These are phyloP conservation scores for Enteromius unitaeniatus DNA, from an alignment of 2,797 vertebrate genomes.

Conservation along the genomic window DNA sequence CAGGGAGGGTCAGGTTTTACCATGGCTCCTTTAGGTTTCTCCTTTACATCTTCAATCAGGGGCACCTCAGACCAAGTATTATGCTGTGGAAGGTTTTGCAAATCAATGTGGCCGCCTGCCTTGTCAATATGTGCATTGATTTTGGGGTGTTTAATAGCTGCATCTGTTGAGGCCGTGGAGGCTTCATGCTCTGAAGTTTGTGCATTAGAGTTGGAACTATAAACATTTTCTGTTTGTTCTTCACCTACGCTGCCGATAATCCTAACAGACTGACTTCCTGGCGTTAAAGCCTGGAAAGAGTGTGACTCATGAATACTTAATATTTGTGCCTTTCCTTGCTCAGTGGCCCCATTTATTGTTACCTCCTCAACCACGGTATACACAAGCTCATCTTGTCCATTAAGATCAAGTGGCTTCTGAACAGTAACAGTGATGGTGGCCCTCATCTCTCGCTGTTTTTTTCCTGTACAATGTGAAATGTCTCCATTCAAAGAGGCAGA, in stretches of 20 bases:
- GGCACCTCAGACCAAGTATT: slow-evolving; percentile 65
- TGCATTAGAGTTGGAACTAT: slow-evolving; percentile 70
- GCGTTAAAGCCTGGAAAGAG: slow-evolving; percentile 80
- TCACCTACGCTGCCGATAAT: slow-evolving; percentile 94
- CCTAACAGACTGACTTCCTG: slow-evolving; percentile 87
- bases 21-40: slow-evolving; percentile 15
- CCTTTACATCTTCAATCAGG: slow-evolving; percentile 31
- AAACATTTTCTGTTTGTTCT: slow-evolving; percentile 69
- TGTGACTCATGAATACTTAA: slow-evolving; percentile 90
- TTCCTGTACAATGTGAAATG: slow-evolving; percentile 64
- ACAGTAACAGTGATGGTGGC: slow-evolving; percentile 94
- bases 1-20: slow-evolving; percentile 1
- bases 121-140: slow-evolving; percentile 89
- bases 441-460: slow-evolving; percentile 83
- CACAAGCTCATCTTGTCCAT: slow-evolving; percentile 94
- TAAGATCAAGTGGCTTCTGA: slow-evolving; percentile 92
- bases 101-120: slow-evolving; percentile 79
- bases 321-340: slow-evolving; percentile 85
- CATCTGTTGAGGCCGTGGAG: slow-evolving; percentile 77
- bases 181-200: slow-evolving; percentile 74
- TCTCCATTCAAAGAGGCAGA: slow-evolving; percentile 65
- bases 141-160: slow-evolving; percentile 80
- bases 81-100: slow-evolving; percentile 72
- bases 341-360: slow-evolving; percentile 87
- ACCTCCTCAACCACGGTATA: slow-evolving; percentile 97